These are phyloP conservation scores for Columba janthina DNA, from an alignment of 2,113 vertebrate genomes.

Conservation along the genomic window DNA sequence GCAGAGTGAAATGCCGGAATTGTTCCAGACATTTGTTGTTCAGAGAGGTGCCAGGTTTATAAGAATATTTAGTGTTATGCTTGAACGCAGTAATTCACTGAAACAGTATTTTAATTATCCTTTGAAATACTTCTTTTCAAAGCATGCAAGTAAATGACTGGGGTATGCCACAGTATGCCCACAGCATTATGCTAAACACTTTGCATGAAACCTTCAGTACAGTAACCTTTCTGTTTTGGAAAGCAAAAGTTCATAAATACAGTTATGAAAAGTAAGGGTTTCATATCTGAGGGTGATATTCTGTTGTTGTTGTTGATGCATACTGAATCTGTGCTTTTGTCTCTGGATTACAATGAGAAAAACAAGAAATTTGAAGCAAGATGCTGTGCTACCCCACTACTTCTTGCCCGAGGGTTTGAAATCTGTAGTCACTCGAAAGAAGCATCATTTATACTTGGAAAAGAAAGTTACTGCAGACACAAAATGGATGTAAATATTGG, in stretches of 20 bases:
- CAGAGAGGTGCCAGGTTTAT: background rate
- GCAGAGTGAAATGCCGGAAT: background rate
- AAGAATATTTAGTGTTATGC: background rate
- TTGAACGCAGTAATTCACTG: background rate
- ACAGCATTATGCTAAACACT: background rate
- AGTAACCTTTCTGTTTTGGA: background rate
- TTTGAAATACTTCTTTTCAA: background rate
- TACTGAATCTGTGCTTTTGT: conserved; percentile 6
- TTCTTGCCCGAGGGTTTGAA: conserved; percentile 22
- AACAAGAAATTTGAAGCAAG: conserved; percentile 2
- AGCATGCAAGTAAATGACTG: background rate
- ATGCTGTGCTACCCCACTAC: background rate
- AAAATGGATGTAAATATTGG: conserved; percentile 25
- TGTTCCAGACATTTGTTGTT: background rate
- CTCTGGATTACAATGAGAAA: background rate
- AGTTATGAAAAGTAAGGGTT: background rate
- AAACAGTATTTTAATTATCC: background rate
- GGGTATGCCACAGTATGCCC: background rate
- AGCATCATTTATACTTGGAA: background rate
- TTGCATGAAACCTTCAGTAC: background rate
- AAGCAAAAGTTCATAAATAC: background rate
- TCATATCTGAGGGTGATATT: background rate
- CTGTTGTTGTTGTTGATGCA: background rate
- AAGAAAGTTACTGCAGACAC: background rate
- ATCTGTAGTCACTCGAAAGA: background rate